phyloP scores from a whole-genome alignment of 1,140 invertebrate genomes.

The Cydia amplana region DNA sequence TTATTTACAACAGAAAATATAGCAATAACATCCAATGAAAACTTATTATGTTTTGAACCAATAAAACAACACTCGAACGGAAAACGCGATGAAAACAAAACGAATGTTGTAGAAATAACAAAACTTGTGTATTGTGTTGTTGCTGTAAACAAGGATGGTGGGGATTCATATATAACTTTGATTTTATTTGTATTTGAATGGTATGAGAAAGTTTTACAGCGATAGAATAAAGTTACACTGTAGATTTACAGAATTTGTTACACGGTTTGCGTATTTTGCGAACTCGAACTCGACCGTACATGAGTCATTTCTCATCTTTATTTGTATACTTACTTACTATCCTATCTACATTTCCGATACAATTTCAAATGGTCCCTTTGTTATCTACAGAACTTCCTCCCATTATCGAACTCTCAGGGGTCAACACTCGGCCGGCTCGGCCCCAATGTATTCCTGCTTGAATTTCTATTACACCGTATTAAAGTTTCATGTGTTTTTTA shows the following conservation, averaged over 20 bases:
- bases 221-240: neutral
- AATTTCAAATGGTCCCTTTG: neutral
- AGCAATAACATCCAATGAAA: conserved; percentile 16
- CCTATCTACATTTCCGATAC: neutral
- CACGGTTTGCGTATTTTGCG: too few species aligned
- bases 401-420: neutral
- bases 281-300: too few species aligned
- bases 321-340: too few species aligned
- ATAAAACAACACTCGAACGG: conserved; percentile 2
- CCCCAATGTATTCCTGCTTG: neutral
- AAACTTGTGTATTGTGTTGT: neutral
- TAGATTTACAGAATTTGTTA: too few species aligned
- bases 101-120: neutral
- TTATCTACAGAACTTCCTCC: neutral
- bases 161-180: neutral
- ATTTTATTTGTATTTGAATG: neutral
- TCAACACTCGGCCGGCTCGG: conserved; percentile 12
- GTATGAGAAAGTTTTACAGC: neutral
- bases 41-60: neutral
- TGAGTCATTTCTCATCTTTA: too few species aligned
- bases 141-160: neutral
- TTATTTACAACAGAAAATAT: neutral
- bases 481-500: conserved; percentile 6
- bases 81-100: conserved; percentile 5
- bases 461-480: neutral